Evolutionary conservation across 2,888 invertebrate genomes (phyloP).

Genomic region (Priocnemis perturbator): DNA sequence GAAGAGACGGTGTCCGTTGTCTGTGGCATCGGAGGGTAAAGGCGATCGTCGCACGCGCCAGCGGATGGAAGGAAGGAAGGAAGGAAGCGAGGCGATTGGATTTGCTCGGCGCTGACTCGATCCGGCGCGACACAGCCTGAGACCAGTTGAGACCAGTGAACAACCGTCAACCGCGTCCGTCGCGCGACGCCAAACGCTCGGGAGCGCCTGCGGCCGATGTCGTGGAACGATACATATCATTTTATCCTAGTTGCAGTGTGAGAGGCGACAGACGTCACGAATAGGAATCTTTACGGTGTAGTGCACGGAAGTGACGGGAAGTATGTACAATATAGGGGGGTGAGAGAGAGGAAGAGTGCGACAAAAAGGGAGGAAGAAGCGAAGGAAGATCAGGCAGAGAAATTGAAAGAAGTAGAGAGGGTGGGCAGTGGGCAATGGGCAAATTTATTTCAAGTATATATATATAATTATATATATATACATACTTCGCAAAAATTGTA

Average conservation of each 20-base stretch:
- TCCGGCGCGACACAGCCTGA: slow-evolving; percentile 14
- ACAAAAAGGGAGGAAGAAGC: slow-evolving; percentile 1
- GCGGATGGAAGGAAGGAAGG: slow-evolving; percentile 10
- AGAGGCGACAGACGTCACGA: background rate
- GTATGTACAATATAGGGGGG: background rate
- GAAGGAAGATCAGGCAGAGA: background rate
- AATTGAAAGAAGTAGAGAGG: too few species aligned
- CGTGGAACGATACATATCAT: slow-evolving; percentile 49
- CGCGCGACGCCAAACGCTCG: slow-evolving; percentile 23
- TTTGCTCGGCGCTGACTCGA: slow-evolving; percentile 16
- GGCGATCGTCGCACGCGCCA: slow-evolving; percentile 1
- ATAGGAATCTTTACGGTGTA: too few species aligned
- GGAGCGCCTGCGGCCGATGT: background rate
- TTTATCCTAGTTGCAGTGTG: slow-evolving; percentile 41
- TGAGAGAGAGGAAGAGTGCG: background rate
- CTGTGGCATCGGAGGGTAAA: slow-evolving; percentile 6
- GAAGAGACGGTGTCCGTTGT: slow-evolving; percentile 5
- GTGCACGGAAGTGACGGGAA: too few species aligned
- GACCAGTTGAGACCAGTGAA: slow-evolving; percentile 21
- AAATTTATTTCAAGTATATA: slow-evolving; percentile 1
- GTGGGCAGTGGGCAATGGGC: background rate
- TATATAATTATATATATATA: slow-evolving; percentile 6
- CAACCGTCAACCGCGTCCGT: slow-evolving; percentile 29
- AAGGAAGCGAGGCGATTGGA: background rate
- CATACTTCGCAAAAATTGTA: slow-evolving; percentile 11